Evolutionary conservation across 2,888 invertebrate genomes (phyloP).

Genomic region (Zygothrica quintamaculata): DNA sequence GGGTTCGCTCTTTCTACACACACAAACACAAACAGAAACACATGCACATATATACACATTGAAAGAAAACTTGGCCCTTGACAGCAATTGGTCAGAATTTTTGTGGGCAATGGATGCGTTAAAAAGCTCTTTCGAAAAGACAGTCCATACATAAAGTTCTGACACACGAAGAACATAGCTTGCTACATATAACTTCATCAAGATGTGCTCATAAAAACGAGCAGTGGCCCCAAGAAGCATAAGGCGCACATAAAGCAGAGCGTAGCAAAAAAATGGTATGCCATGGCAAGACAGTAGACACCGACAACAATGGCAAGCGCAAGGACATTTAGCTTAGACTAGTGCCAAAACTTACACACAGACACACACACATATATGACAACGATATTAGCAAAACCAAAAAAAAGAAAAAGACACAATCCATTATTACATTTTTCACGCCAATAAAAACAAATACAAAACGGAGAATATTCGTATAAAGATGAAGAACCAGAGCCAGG

Average conservation of each 20-base stretch:
- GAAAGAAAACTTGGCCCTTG: conserved; percentile 46
- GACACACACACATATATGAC: conserved; percentile 16
- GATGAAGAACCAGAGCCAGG: conserved; percentile 18
- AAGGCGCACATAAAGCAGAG: conserved; percentile 32
- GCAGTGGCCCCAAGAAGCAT: conserved; percentile 31
- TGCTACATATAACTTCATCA: conserved; percentile 67
- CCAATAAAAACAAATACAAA: conserved; percentile 79
- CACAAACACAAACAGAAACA: conserved; percentile 3
- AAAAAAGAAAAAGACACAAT: conserved; percentile 47
- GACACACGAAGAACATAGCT: conserved; percentile 30
- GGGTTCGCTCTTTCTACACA: conserved; percentile 26
- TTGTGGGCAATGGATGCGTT: not conserved
- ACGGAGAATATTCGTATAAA: conserved; percentile 8
- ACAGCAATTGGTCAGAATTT: not conserved
- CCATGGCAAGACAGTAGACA: conserved; percentile 14
- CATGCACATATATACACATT: no score
- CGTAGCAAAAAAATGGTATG: conserved; percentile 31
- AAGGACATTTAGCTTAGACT: conserved; percentile 23
- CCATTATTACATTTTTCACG: conserved; percentile 79
- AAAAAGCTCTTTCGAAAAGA: conserved; percentile 7
- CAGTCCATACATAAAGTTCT: conserved; percentile 32
- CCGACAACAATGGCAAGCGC: conserved; percentile 23
- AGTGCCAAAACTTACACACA: conserved; percentile 28
- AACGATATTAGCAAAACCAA: conserved; percentile 16
- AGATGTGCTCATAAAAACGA: conserved; percentile 42